Percentiles rank a stretch among this genome's conserved stretches.
These are phyloP conservation scores for Trachelus troglodyta DNA, from an alignment of 2,888 invertebrate species.

Conservation along the genomic window DNA sequence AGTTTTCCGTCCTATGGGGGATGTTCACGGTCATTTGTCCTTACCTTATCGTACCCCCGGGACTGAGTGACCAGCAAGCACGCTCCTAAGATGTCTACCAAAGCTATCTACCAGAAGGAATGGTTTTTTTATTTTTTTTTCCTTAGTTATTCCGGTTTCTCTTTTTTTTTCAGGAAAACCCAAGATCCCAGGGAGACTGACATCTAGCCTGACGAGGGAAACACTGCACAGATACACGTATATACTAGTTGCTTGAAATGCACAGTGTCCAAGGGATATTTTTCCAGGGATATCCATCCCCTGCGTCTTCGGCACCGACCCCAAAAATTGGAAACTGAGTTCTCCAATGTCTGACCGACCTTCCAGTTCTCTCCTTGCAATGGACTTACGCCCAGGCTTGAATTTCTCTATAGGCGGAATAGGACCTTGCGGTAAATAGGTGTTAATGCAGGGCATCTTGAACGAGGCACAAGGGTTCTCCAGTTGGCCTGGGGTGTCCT, in stretches of 20 bases:
- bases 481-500: slow-evolving; percentile 26
- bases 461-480: slow-evolving; percentile 23
- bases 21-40: slow-evolving; percentile 60
- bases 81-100: background rate
- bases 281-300: background rate
- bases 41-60: slow-evolving; percentile 62
- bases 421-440: slow-evolving; percentile 51
- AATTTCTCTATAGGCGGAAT: background rate
- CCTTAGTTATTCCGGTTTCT: background rate
- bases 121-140: background rate
- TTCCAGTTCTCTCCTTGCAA: background rate
- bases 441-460: slow-evolving; percentile 60
- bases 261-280: background rate
- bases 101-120: background rate
- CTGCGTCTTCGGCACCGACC: background rate
- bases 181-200: too few species aligned
- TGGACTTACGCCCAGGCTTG: background rate
- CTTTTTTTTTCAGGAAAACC: background rate
- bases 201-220: background rate
- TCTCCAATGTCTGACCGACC: background rate
- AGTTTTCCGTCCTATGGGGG: slow-evolving; percentile 49
- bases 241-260: background rate
- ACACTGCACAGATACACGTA: background rate
- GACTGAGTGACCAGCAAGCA: slow-evolving; percentile 32
- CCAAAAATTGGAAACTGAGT: background rate